Percentiles rank a stretch among this genome's conserved stretches.
Evolutionary conservation across 2,113 vertebrate genomes (phyloP).

Genomic region (Nyctibius bracteatus): DNA sequence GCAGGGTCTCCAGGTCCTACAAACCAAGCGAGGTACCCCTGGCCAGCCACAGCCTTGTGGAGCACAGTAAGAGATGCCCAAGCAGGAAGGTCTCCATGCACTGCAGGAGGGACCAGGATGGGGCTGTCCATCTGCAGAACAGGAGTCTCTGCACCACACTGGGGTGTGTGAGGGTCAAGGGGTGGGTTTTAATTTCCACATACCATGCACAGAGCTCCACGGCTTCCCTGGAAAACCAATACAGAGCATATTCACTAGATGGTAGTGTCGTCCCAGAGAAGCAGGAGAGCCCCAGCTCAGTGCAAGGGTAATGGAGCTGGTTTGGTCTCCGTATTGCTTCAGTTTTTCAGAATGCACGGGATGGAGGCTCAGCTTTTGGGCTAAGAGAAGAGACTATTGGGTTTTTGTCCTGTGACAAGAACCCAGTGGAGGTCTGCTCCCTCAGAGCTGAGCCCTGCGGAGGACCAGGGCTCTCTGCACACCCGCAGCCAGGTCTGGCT

Average conservation of each 20-base stretch:
- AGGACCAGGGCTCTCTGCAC: not conserved
- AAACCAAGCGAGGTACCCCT: rapidly evolving
- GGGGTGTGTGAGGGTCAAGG: rapidly evolving
- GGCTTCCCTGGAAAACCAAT: not conserved
- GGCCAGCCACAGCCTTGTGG: not conserved
- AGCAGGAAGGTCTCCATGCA: rapidly evolving
- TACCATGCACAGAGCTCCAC: rapidly evolving
- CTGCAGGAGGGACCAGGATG: not conserved
- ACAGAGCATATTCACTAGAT: slow-evolving; percentile 6
- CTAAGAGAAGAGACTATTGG: not conserved
- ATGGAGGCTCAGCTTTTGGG: not conserved
- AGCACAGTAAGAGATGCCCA: no score
- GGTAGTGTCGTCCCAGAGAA: slow-evolving; percentile 11
- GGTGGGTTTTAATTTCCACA: not conserved
- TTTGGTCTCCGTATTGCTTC: not conserved
- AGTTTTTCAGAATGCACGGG: not conserved
- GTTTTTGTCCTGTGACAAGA: not conserved
- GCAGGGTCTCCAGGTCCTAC: not conserved
- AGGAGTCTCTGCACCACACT: not conserved
- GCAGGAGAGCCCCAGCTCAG: not conserved
- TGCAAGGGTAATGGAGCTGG: not conserved
- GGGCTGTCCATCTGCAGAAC: not conserved
- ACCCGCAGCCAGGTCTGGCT: not conserved
- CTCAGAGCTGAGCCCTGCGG: not conserved
- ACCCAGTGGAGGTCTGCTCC: not conserved